Evolutionary conservation across 2,888 invertebrate genomes (phyloP).

Genomic region (Drosophila borborema): DNA sequence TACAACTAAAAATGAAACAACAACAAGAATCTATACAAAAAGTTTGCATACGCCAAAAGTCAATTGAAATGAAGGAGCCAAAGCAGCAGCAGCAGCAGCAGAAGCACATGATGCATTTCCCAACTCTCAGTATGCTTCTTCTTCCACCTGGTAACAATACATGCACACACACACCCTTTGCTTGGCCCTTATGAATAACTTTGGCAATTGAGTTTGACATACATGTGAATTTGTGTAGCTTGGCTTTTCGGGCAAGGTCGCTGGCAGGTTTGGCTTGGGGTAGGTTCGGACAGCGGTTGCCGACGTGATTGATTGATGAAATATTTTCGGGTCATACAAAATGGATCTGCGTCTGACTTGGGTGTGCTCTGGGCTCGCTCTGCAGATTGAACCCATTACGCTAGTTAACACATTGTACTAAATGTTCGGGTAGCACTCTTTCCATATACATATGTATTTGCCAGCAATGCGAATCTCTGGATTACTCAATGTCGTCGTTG

Average conservation of each 20-base stretch:
- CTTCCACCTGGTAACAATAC: neutral
- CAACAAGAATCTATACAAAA: slow-evolving; percentile 21
- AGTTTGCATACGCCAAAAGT: slow-evolving; percentile 54
- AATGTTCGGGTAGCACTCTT: slow-evolving; percentile 1
- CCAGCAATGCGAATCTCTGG: neutral
- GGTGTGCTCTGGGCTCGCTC: neutral
- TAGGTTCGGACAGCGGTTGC: slow-evolving; percentile 6
- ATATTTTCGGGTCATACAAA: slow-evolving; percentile 14
- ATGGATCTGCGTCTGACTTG: neutral
- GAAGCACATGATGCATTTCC: slow-evolving; percentile 43
- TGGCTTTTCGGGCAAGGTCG: neutral
- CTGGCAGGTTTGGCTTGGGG: neutral
- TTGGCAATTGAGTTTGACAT: slow-evolving; percentile 66
- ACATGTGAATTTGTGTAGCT: slow-evolving; percentile 35
- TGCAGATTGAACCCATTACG: slow-evolving; percentile 11
- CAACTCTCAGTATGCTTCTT: neutral
- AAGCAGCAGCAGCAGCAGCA: slow-evolving; percentile 1
- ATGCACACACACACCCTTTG: slow-evolving; percentile 4
- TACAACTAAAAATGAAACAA: neutral
- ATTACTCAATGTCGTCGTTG: slow-evolving; percentile 1
- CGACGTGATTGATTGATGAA: slow-evolving; percentile 51
- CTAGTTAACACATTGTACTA: slow-evolving; percentile 22
- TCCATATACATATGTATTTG: neutral
- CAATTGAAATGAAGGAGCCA: slow-evolving; percentile 57
- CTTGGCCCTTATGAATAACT: slow-evolving; percentile 54